Base-by-base conservation (phyloP, 2,888 invertebrate species). In the Selenia dentaria region DNA sequence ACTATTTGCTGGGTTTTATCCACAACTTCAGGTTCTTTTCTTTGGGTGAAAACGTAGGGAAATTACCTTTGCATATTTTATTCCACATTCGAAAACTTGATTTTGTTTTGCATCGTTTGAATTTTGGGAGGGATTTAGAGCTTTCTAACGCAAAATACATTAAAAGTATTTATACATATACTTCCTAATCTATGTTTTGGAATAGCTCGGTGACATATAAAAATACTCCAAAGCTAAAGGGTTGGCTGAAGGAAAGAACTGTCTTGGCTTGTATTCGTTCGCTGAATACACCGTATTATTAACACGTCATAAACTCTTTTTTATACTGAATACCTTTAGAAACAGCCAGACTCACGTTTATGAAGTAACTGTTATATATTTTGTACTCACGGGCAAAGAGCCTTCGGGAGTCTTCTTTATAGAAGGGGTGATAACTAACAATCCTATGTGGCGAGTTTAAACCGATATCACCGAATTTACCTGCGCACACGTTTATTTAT, bases 391-490 rank as follows among this genome's bases (percentile, higher is more conserved):
- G 37, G 43, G 27, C 29, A 27, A 38, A 24, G 43, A 42, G 41
- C 14, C 28, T 40, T 41, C 34, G n/a, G n/a, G n/a, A n/a, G n/a
- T n/a, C n/a, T n/a, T n/a, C n/a, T n/a, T n/a, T n/a, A 52, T 52
- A 57, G 44, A 43, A 45, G 37, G 46, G 44, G 44, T 39, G 51
- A 49, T 51, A 46, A 51, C 47, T 47, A 47, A 39, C 39, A 40
- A 44, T 51, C 47, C 49, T 43, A 46, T 40, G 36, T 33, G 43
- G 49, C 40, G 51, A 63, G 59, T 67, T 61, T 66, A 62, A 70
- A 62, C 66, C 64, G 65, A 66, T 66, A 72, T 63, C 67, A 49
- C 61, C 62, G 61, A 61, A 64, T 70, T 70, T 73, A 66, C 64
- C 63, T 64, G 59, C 57, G 56, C 54, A 61, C 59, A 65, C 64